These are phyloP conservation scores for Acleris literana DNA, from an alignment of 2,888 invertebrate genomes.

Conservation along the genomic window DNA sequence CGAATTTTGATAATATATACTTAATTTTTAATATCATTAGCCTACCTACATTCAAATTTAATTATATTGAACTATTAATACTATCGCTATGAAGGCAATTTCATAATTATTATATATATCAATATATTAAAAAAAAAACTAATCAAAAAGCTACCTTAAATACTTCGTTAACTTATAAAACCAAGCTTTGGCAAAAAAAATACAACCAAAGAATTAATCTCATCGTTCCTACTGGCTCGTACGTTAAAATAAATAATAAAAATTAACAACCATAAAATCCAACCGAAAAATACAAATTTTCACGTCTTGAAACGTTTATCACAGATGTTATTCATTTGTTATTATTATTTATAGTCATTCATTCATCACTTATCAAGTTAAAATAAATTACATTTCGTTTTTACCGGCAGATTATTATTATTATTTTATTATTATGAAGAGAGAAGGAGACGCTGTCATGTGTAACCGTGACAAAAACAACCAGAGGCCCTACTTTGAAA, in stretches of 20 bases:
- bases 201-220: constrained; percentile 30
- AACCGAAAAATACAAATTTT: constrained; percentile 19
- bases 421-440: too few relatives aligned
- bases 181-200: constrained; percentile 31
- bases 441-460: too few relatives aligned
- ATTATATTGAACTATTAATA: constrained; percentile 24
- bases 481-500: too few relatives aligned
- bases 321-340: constrained; percentile 35
- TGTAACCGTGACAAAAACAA: too few relatives aligned
- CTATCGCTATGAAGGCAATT: constrained; percentile 31
- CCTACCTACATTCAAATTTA: constrained; percentile 18
- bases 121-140: constrained; percentile 5
- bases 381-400: constrained; percentile 16
- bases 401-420: constrained; percentile 1
- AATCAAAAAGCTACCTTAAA: constrained; percentile 26
- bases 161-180: constrained; percentile 26
- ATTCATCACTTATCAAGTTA: constrained; percentile 17
- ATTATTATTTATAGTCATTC: constrained; percentile 25
- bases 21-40: constrained; percentile 17
- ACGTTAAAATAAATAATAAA: constrained; percentile 17
- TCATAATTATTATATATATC: constrained; percentile 15
- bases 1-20: neutral
- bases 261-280: constrained; percentile 18
- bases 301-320: constrained; percentile 32
- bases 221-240: constrained; percentile 16